Evolutionary conservation across 2,797 vertebrate genomes (phyloP).

Genomic region (Pangasius macronema): DNA sequence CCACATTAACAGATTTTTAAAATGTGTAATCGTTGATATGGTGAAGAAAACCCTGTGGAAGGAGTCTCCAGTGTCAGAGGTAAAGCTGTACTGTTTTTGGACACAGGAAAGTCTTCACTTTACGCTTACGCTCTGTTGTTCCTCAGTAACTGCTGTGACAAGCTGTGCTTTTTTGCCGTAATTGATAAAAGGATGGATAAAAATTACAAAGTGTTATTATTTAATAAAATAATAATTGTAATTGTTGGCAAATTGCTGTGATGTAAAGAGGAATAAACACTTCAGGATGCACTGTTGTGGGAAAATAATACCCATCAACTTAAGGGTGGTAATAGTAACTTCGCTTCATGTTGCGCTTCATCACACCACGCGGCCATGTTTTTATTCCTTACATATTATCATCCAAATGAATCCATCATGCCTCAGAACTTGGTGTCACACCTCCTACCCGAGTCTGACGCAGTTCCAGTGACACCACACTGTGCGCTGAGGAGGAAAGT

Average conservation of each 20-base stretch:
- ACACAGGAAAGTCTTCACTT: too few species aligned
- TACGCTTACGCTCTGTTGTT: too few species aligned
- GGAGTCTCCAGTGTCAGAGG: too few species aligned
- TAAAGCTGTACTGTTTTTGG: too few species aligned
- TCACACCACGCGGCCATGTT: neutral
- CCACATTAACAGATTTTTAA: too few species aligned
- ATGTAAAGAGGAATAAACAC: neutral
- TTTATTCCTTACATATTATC: constrained; percentile 14
- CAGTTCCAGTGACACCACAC: constrained; percentile 21
- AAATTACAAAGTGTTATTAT: neutral
- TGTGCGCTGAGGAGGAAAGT: neutral
- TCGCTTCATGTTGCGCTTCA: neutral
- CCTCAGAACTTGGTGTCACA: constrained; percentile 22
- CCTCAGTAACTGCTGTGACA: too few species aligned
- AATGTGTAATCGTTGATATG: too few species aligned
- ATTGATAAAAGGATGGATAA: neutral
- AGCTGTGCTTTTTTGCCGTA: neutral
- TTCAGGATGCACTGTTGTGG: neutral
- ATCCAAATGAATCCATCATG: constrained; percentile 1
- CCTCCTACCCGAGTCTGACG: constrained; percentile 54
- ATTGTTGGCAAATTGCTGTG: neutral
- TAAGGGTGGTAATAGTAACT: neutral
- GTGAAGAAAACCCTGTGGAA: too few species aligned
- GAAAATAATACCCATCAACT: neutral
- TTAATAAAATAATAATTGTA: neutral